phyloP scores from a whole-genome alignment of 92 coral and sea anemone genomes.

The Pocillopora grandis region DNA sequence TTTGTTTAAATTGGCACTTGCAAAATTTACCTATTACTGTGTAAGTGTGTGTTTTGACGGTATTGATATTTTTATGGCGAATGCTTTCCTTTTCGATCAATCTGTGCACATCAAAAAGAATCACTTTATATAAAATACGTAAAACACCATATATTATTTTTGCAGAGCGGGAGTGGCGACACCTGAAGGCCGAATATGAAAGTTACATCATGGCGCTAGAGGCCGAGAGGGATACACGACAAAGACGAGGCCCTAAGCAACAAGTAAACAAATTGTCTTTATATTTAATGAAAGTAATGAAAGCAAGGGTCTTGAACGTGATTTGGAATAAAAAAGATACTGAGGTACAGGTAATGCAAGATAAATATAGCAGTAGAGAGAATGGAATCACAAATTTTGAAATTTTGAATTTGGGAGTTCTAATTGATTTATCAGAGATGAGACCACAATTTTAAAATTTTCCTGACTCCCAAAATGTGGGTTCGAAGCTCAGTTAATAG shows the following conservation, averaged over 20 bases:
- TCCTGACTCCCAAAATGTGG: too few relatives aligned
- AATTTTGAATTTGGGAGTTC: too few relatives aligned
- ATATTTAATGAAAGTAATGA: not conserved
- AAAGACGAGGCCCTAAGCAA: not conserved
- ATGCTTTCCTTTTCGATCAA: not conserved
- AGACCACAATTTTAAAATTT: too few relatives aligned
- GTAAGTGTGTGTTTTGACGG: not conserved
- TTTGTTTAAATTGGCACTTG: not conserved
- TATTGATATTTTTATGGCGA: not conserved
- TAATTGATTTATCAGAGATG: too few relatives aligned
- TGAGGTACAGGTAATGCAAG: not conserved
- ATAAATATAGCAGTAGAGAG: not conserved
- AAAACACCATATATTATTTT: not conserved
- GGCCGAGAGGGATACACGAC: conserved; percentile 44
- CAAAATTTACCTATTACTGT: not conserved
- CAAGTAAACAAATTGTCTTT: not conserved
- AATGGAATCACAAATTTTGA: too few relatives aligned
- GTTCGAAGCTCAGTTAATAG: too few relatives aligned
- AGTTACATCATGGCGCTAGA: conserved; percentile 76
- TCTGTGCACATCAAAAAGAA: not conserved
- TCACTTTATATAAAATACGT: not conserved
- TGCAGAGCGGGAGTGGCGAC: conserved; percentile 87
- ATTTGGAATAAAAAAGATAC: not conserved
- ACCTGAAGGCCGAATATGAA: conserved; percentile 74
- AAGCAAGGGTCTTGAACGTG: conserved; percentile 9